phyloP scores from a whole-genome alignment of 2,113 vertebrate genomes.

The Condylura cristata region DNA sequence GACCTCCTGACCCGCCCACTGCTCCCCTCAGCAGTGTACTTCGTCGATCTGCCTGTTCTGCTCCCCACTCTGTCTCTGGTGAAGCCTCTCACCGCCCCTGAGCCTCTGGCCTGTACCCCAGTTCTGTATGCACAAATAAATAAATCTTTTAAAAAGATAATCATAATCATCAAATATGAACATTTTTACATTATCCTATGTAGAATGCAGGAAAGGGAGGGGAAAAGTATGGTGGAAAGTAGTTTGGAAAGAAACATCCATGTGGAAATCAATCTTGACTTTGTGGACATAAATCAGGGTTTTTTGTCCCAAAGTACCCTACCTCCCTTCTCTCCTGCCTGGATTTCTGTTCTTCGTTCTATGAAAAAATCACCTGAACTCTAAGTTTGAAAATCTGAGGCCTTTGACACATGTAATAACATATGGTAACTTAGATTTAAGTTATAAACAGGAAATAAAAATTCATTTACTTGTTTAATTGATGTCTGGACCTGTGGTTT shows the following conservation, averaged over 20 bases:
- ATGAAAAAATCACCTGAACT: background rate
- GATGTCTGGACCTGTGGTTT: slow-evolving; percentile 31
- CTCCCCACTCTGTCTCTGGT: no score
- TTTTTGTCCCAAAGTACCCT: background rate
- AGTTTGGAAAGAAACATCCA: background rate
- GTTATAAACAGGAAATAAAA: slow-evolving; percentile 46
- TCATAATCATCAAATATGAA: background rate
- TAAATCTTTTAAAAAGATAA: no score
- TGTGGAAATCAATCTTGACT: background rate
- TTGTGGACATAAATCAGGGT: background rate
- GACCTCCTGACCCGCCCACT: no score
- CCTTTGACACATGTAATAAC: slow-evolving; percentile 18
- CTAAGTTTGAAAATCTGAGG: background rate
- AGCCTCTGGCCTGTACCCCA: no score
- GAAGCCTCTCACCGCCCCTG: no score
- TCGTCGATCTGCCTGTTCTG: no score
- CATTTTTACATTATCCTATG: background rate
- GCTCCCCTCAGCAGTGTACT: no score
- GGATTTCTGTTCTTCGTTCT: slow-evolving; percentile 30
- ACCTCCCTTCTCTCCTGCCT: background rate
- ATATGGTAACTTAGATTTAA: slow-evolving; percentile 5
- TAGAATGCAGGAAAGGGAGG: background rate
- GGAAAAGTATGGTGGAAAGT: background rate
- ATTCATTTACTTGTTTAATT: slow-evolving; percentile 32
- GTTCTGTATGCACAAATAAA: no score